These are phyloP conservation scores for Apotomis betuletana DNA, from an alignment of 2,888 invertebrate species.

Conservation along the genomic window DNA sequence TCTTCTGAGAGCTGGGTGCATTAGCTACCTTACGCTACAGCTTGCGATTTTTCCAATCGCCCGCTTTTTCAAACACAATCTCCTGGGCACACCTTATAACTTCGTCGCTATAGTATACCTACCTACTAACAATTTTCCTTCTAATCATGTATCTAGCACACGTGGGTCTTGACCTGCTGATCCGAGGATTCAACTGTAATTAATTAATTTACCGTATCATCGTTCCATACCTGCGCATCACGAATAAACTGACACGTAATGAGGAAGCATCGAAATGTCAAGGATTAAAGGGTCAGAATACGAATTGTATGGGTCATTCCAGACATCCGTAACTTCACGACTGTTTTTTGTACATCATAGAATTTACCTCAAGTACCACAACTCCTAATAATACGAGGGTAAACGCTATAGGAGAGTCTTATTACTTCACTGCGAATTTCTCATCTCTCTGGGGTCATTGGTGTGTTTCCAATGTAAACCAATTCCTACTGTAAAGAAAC, in stretches of 20 bases:
- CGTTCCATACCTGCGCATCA: slow-evolving; percentile 22
- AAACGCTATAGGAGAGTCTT: no score
- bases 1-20: no score
- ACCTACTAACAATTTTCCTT: background rate
- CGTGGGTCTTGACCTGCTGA: slow-evolving; percentile 71
- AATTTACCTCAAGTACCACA: no score
- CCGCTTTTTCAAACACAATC: no score
- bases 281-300: slow-evolving; percentile 22
- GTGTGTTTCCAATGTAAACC: background rate
- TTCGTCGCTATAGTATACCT: no score
- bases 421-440: no score
- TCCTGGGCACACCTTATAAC: background rate
- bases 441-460: background rate
- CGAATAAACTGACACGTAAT: slow-evolving; percentile 12
- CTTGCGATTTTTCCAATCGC: no score
- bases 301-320: background rate
- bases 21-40: no score
- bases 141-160: slow-evolving; percentile 51
- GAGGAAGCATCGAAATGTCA: slow-evolving; percentile 33
- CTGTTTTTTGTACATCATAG: no score
- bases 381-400: no score
- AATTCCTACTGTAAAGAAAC: slow-evolving; percentile 6
- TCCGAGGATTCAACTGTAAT: slow-evolving; percentile 58
- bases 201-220: slow-evolving; percentile 51
- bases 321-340: no score